Conservation (phyloP, 2,888 invertebrate genomes). For the Dryocosmus kuriphilus region DNA sequence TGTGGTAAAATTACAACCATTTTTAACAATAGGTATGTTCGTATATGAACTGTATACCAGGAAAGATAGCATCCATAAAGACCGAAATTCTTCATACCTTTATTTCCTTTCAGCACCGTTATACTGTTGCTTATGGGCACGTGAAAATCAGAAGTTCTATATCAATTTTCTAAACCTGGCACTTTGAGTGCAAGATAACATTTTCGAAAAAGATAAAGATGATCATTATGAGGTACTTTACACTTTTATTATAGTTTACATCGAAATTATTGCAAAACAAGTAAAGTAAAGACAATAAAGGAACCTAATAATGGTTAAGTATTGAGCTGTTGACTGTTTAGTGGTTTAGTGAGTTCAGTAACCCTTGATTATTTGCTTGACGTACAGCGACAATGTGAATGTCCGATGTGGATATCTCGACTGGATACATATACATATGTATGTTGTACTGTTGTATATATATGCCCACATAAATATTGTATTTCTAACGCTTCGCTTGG, state of each 20-base stretch:
- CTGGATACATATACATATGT: too few relatives aligned
- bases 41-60: slow-evolving; percentile 30
- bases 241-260: slow-evolving; percentile 15
- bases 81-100: not conserved
- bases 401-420: not conserved
- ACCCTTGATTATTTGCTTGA: slow-evolving; percentile 20
- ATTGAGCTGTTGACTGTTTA: slow-evolving; percentile 1
- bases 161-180: slow-evolving; percentile 6
- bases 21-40: not conserved
- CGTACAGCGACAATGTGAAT: slow-evolving; percentile 1
- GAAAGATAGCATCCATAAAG: slow-evolving; percentile 23
- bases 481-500: slow-evolving; percentile 7
- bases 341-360: slow-evolving; percentile 7
- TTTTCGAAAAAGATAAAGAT: slow-evolving; percentile 6
- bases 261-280: slow-evolving; percentile 9
- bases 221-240: slow-evolving; percentile 17
- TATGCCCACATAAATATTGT: not conserved
- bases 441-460: too few relatives aligned
- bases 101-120: slow-evolving; percentile 1
- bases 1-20: too few relatives aligned
- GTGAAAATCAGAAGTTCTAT: slow-evolving; percentile 4
- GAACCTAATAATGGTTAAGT: slow-evolving; percentile 7
- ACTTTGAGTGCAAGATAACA: not conserved
- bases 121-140: slow-evolving; percentile 12
- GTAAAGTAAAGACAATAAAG: not conserved